phyloP scores from a whole-genome alignment of 2,113 vertebrate species.

The Trogon surrucura region DNA sequence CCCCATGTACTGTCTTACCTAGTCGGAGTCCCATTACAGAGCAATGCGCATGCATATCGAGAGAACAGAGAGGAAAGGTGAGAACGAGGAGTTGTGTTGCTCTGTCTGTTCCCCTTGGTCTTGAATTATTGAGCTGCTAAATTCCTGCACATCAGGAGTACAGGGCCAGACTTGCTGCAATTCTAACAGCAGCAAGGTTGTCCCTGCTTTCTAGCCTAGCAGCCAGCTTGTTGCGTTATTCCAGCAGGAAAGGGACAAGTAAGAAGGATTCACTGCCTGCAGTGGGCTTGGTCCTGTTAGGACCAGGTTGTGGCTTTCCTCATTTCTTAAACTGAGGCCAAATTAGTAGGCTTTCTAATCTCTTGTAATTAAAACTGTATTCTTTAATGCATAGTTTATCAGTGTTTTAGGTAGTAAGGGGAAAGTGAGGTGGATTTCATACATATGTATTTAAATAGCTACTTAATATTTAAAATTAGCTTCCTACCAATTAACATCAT shows the following conservation, averaged over 20 bases:
- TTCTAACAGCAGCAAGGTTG: background rate
- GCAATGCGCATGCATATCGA: background rate
- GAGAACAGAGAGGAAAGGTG: constrained; percentile 44
- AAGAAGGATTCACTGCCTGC: background rate
- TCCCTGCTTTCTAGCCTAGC: background rate
- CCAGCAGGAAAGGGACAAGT: background rate
- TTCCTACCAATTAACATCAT: constrained; percentile 91
- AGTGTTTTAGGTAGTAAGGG: background rate
- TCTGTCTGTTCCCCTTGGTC: background rate
- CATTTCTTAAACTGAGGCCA: background rate
- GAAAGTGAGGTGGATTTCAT: background rate
- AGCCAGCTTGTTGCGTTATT: background rate
- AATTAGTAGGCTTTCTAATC: background rate
- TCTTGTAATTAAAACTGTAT: background rate
- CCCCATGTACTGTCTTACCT: background rate
- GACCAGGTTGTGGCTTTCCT: background rate
- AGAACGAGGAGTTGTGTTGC: constrained; percentile 27
- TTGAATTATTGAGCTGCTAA: constrained; percentile 8
- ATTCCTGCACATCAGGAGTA: background rate
- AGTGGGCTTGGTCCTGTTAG: background rate
- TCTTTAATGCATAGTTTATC: background rate
- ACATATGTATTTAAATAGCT: background rate
- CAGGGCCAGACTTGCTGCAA: background rate
- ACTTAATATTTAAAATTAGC: background rate
- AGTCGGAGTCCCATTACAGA: constrained; percentile 15